phyloP scores from a whole-genome alignment of 2,888 invertebrate genomes.

The Octodonta nipae region DNA sequence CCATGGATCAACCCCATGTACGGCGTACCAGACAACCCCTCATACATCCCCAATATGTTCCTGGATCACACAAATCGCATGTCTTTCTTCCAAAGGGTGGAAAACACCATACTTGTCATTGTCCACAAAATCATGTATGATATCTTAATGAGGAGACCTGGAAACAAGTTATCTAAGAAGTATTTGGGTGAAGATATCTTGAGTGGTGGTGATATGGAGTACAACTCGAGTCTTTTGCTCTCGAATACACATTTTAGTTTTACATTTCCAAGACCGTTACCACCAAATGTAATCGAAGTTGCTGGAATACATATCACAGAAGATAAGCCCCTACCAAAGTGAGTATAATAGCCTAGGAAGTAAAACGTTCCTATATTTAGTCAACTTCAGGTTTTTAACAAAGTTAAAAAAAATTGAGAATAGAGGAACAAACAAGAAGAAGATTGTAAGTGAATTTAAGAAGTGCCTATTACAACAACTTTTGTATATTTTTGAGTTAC shows the following conservation, averaged over 20 bases:
- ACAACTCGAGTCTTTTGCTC: conserved; percentile 37
- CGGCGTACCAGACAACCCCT: conserved; percentile 38
- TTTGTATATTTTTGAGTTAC: no score
- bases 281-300: conserved; percentile 39
- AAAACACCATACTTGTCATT: conserved; percentile 31
- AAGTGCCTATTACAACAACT: no score
- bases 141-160: conserved; percentile 13
- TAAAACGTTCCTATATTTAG: no score
- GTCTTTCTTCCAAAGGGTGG: conserved; percentile 30
- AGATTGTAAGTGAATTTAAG: no score
- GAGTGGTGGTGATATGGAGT: conserved; percentile 31
- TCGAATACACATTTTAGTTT: conserved; percentile 36
- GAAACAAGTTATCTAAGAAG: conserved; percentile 20
- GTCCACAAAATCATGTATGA: conserved; percentile 18
- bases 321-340: conserved; percentile 21
- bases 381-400: no score
- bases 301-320: conserved; percentile 40
- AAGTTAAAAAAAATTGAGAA: no score
- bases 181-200: conserved; percentile 24
- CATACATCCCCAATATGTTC: conserved; percentile 39
- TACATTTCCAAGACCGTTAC: conserved; percentile 35
- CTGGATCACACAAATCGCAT: conserved; percentile 27
- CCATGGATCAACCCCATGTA: conserved; percentile 38
- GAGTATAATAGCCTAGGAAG: no score
- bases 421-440: no score